Evolutionary conservation across 2,797 vertebrate genomes (phyloP).

Genomic region (Serranus cabrilla): DNA sequence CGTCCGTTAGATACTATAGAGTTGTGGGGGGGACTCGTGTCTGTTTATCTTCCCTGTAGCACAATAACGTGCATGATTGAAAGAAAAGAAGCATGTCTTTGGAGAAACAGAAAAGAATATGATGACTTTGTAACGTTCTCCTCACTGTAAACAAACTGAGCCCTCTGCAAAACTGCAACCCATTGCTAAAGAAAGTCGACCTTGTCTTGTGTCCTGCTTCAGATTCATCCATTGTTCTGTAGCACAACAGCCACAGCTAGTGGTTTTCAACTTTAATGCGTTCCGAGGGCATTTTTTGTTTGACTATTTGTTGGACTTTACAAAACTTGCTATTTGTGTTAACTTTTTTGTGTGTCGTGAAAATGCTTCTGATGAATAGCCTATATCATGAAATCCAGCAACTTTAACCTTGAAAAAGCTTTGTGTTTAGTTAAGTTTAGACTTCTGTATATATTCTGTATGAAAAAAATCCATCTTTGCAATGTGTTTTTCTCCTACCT

Average conservation of each 20-base stretch:
- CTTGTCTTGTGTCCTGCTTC: conserved; percentile 15
- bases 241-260: neutral
- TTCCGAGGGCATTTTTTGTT: neutral
- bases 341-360: neutral
- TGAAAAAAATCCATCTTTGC: too few relatives aligned
- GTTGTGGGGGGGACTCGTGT: conserved; percentile 16
- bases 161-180: neutral
- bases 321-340: too few relatives aligned
- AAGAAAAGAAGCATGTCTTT: neutral
- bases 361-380: neutral
- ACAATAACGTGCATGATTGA: neutral
- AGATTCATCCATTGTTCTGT: neutral
- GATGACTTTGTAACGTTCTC: neutral
- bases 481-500: too few relatives aligned
- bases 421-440: neutral
- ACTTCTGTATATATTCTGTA: too few relatives aligned
- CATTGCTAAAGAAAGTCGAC: neutral
- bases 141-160: neutral
- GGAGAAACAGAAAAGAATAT: neutral
- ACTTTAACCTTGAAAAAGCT: neutral
- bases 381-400: neutral
- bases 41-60: neutral
- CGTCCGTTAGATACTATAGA: neutral
- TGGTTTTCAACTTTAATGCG: conserved; percentile 5
- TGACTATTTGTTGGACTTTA: neutral